Evolutionary conservation across 2,797 vertebrate species (phyloP).

Genomic region (Macrochelys suwanniensis): DNA sequence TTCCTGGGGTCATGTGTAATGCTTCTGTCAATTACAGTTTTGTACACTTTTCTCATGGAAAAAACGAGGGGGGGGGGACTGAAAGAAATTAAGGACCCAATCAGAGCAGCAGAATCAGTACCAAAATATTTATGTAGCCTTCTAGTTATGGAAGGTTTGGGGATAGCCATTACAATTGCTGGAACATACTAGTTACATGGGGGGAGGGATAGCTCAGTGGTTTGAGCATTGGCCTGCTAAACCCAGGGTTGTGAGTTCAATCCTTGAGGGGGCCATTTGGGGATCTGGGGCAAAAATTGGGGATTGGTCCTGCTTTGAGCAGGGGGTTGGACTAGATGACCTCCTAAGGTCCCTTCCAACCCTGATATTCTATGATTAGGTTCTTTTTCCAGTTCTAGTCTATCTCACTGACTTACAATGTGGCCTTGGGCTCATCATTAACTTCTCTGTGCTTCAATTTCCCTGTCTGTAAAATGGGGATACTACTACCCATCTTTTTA

Average conservation of each 20-base stretch:
- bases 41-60: not conserved
- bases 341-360: no score
- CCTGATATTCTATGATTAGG: no score
- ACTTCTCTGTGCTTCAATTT: not conserved
- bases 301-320: no score
- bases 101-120: not conserved
- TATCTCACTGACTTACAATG: not conserved
- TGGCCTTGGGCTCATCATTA: not conserved
- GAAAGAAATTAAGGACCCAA: not conserved
- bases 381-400: not conserved
- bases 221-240: no score
- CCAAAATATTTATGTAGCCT: not conserved
- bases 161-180: not conserved
- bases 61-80: not conserved
- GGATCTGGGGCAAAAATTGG: no score
- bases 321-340: no score
- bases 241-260: no score
- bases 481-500: not conserved
- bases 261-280: no score
- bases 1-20: not conserved
- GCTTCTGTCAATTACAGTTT: not conserved
- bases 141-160: not conserved
- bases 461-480: not conserved
- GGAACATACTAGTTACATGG: accelerated
- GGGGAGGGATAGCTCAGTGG: no score